Base-by-base conservation (phyloP, 2,888 invertebrate genomes). In the Lordiphosa fenestrarum region DNA sequence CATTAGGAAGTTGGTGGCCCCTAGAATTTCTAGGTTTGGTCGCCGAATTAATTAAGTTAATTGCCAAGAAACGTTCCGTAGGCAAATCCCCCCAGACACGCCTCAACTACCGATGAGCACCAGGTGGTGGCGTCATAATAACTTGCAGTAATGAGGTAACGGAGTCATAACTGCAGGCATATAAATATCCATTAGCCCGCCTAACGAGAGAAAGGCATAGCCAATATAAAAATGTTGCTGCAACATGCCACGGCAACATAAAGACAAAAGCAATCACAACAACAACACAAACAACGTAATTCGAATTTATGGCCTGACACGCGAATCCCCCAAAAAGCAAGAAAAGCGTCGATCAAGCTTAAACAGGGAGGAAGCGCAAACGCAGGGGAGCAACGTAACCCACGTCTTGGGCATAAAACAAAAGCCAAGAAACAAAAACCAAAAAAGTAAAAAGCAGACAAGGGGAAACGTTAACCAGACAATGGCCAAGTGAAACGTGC, bases 161-260 rank as follows among this genome's bases (percentile, higher is more conserved):
- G 51, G 55, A 62, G 73, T 55, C 52, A 63, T 69, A 71, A 69
- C 62, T 62, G 19, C 30, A 48, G 50, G 46, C 37, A 56, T 57
- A 59, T 54, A 48, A 54, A 61, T 61, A 58, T 68, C 25, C 56
- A 68, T 57, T 71, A 61, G 36, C 15, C 23, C 4, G 15, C n/a
- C 12, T 6, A 21, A 51, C 25, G 54, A 49, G 55, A 72, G 13
- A 13, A 25, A 13, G 21, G 10, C 10, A 23, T 25, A 9, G 36
- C 15, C 36, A 25, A 25, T n/a, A 42, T 9, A 42, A 15, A 35
- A 35, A 37, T 37, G 73, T 69, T 73, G 73, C 63, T 23, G 70
- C 59, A 69, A 71, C 66, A 69, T 69, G 44, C 37, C 55, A 35
- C 35, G 25, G 71, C 72, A 72, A 69, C 68, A 67, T 70, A 37